Evolutionary conservation across 64 coral and sea anemone genomes (phyloP), one percentile per base, ranked within the genome.

Genomic region (Acropora yongei): DNA sequence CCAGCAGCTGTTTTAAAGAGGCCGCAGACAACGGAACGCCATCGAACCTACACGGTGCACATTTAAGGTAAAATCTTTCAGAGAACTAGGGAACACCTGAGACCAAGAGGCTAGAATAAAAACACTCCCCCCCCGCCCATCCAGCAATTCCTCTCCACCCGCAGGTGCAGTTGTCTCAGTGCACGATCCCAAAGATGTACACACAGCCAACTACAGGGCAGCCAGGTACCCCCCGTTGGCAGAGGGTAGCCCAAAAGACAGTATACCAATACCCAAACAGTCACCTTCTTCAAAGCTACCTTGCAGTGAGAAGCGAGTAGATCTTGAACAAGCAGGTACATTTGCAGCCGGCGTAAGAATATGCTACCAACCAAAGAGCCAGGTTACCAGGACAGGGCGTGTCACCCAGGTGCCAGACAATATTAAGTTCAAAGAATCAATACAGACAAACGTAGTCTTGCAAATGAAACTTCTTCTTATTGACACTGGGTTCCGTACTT

Each of bases 31-130:
- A 84, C 80, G 47, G 78, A 80, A 8, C 48, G 48, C 17, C 78
- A 87, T 20, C 74, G 87, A 90, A 79, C 81, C 13, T 95, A 95
- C 67, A 78, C 77, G 14, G 82, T 49, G 5, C 80, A 65, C 13
- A 41, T 30, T 30, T 30, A 30, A 30, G 30, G 30, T 30, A 30
- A 30, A 30, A 30, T 95, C 60, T 91, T 86, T 67, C 80, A 87
- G 82, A 90, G 93, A 72, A 95, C 63, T 47, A 66, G 88, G 39
- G 93, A 90, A 60, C 74, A 95, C 57, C 57, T 94, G n/a, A 80
- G 71, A 49, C 49, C 68, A 82, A 88, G 87, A 47, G 58, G 69
- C 18, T 48, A 79, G 47, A 80, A 49, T 10, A 20, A 55, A 80
- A 55, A 0, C 2, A 55, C 78, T 3, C 49, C 78, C 18, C 9